A percentile compares a stretch with the other conserved stretches of the same genome.
Evolutionary conservation across 2,888 invertebrate genomes (phyloP).

Genomic region (Steromphala cineraria): DNA sequence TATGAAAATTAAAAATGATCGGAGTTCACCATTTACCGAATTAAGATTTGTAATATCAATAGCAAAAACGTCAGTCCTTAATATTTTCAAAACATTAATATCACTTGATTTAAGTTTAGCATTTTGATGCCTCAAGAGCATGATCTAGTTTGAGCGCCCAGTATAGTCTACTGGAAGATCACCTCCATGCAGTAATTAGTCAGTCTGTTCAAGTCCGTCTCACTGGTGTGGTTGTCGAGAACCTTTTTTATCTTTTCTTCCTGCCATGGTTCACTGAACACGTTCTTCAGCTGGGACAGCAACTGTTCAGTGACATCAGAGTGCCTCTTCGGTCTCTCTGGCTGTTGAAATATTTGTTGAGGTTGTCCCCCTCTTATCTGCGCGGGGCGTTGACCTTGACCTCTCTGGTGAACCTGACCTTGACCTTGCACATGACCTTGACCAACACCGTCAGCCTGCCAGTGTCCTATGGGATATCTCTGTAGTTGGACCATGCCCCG

Average conservation of each 20-base stretch:
- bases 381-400: background rate
- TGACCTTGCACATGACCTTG: background rate
- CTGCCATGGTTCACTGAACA: conserved; percentile 55
- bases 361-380: background rate
- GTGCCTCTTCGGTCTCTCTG: background rate
- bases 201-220: conserved; percentile 58
- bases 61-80: too few species aligned
- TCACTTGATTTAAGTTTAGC: too few species aligned
- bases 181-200: conserved; percentile 62
- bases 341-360: background rate
- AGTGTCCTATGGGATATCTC: background rate
- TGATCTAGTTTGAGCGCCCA: too few species aligned
- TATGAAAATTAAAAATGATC: too few species aligned
- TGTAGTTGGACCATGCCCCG: background rate
- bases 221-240: conserved; percentile 55
- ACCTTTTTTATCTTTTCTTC: conserved; percentile 48
- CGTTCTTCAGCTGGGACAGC: conserved; percentile 41
- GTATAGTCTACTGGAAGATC: conserved; percentile 25
- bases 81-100: too few species aligned
- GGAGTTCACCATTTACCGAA: too few species aligned
- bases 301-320: conserved; percentile 35
- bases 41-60: too few species aligned
- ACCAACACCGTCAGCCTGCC: background rate
- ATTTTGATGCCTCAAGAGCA: too few species aligned
- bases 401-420: background rate